phyloP scores from a whole-genome alignment of 2,797 vertebrate genomes.

The Diceros bicornis region DNA sequence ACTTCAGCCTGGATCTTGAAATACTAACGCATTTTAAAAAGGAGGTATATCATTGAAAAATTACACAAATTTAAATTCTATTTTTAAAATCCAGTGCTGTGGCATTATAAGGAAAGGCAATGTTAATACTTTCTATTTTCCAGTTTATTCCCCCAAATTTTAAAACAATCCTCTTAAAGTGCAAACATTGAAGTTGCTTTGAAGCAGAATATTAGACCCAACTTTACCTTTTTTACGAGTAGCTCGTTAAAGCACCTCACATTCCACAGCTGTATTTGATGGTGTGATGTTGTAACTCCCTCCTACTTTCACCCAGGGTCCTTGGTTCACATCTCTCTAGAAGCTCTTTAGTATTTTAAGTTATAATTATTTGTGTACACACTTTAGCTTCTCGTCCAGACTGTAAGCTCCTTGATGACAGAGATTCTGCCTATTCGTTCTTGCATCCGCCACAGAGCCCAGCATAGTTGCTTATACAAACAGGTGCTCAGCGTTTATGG shows the following conservation, averaged over 20 bases:
- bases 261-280: background rate
- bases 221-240: background rate
- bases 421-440: background rate
- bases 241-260: background rate
- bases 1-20: background rate
- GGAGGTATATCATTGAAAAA: background rate
- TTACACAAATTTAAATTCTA: background rate
- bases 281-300: background rate
- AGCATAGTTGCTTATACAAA: background rate
- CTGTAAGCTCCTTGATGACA: background rate
- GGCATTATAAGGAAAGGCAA: background rate
- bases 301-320: background rate
- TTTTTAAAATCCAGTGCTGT: background rate
- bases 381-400: background rate
- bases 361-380: background rate
- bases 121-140: background rate
- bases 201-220: background rate
- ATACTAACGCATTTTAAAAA: background rate
- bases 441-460: background rate
- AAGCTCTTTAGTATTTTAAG: background rate
- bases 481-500: background rate
- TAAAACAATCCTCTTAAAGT: background rate
- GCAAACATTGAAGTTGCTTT: background rate
- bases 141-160: background rate
- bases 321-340: background rate